These are phyloP conservation scores for Numida meleagris DNA, from an alignment of 2,113 vertebrate genomes.

Conservation along the genomic window DNA sequence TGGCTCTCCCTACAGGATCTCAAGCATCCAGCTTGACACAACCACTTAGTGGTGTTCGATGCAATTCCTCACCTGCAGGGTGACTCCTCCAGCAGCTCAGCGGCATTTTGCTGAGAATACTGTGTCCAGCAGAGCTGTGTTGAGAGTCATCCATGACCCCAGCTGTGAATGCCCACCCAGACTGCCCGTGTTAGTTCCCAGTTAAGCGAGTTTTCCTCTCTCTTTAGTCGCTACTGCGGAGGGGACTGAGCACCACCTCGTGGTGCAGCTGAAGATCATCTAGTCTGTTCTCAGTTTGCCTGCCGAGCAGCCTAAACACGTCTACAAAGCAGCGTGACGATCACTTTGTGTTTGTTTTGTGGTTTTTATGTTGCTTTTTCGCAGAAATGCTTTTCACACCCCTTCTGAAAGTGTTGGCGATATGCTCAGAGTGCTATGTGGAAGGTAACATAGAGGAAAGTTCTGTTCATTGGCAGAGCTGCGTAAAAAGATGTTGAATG, in stretches of 20 bases:
- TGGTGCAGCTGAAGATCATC: constrained; percentile 1
- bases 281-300: neutral
- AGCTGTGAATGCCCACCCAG: neutral
- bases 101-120: neutral
- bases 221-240: neutral
- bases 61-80: neutral
- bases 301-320: neutral
- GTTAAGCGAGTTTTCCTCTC: neutral
- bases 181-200: neutral
- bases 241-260: constrained; percentile 36
- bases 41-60: neutral
- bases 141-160: neutral
- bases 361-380: neutral
- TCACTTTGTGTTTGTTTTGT: neutral
- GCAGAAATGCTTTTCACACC: neutral
- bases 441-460: neutral
- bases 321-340: neutral
- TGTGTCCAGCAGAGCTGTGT: neutral
- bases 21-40: neutral
- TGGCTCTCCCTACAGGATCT: neutral
- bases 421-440: neutral
- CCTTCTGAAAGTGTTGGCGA: neutral
- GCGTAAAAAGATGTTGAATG: neutral
- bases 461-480: neutral
- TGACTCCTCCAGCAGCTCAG: neutral